Evolutionary conservation across 2,888 invertebrate species (phyloP).

Genomic region (Himalopsyche tibetana): DNA sequence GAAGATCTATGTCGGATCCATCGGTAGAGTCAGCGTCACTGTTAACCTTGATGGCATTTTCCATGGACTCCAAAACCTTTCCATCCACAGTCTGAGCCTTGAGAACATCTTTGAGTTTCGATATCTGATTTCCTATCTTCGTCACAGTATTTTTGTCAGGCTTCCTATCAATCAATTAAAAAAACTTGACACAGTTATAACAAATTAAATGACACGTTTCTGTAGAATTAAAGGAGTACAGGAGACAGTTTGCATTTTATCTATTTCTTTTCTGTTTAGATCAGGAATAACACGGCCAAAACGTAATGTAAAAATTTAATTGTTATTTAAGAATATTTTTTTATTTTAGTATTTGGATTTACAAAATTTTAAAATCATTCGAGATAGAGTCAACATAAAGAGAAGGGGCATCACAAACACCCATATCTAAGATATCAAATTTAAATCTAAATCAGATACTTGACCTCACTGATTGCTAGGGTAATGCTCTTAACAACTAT

Average conservation of each 20-base stretch:
- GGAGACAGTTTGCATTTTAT: constrained; percentile 61
- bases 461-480: no score
- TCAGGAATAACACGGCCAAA: no score
- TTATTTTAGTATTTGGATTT: no score
- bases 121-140: constrained; percentile 77
- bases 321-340: no score
- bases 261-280: background rate
- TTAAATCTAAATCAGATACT: no score
- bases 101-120: constrained; percentile 80
- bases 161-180: constrained; percentile 67
- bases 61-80: constrained; percentile 72
- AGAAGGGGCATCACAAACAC: no score
- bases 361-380: no score
- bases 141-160: constrained; percentile 72
- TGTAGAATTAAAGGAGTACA: constrained; percentile 10
- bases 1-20: constrained; percentile 68
- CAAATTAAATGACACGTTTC: no score
- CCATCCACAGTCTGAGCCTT: constrained; percentile 77
- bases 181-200: constrained; percentile 41
- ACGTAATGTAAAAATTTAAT: no score
- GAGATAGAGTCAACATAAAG: no score
- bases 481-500: no score
- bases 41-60: constrained; percentile 59
- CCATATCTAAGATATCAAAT: no score
- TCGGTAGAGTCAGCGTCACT: constrained; percentile 70